These are phyloP conservation scores for Trichonephila inaurata DNA, from an alignment of 1,140 invertebrate species.

Conservation along the genomic window DNA sequence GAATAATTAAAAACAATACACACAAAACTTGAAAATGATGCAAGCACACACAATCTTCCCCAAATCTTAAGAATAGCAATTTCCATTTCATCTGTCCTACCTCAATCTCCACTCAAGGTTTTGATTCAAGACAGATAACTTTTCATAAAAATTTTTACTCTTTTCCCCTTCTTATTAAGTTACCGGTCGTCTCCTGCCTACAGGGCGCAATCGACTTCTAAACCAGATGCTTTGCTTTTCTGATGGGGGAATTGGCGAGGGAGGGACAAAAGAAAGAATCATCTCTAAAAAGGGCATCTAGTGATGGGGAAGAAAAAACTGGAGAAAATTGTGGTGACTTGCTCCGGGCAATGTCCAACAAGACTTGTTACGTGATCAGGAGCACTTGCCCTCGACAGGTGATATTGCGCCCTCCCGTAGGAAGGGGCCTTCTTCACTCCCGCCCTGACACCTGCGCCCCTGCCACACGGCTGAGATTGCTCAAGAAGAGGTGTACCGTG, in stretches of 20 bases:
- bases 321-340: constrained; percentile 39
- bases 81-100: neutral
- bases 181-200: constrained; percentile 24
- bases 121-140: constrained; percentile 5
- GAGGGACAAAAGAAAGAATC: constrained; percentile 5
- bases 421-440: constrained; percentile 53
- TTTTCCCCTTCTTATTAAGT: constrained; percentile 57
- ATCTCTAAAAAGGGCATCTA: neutral
- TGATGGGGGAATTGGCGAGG: neutral
- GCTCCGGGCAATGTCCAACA: constrained; percentile 67
- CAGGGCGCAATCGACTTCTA: constrained; percentile 62
- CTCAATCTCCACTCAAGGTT: neutral
- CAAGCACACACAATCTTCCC: neutral
- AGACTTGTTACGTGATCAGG: constrained; percentile 73
- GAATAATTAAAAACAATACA: no score
- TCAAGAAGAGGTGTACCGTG: neutral
- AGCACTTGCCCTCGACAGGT: constrained; percentile 75
- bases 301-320: constrained; percentile 25
- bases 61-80: neutral
- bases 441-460: constrained; percentile 65
- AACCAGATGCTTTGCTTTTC: constrained; percentile 70
- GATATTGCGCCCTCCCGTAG: constrained; percentile 55
- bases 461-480: constrained; percentile 29
- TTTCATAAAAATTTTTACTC: constrained; percentile 53
- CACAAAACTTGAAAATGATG: no score